Base-by-base conservation (phyloP, 2,888 invertebrate species). In the Mimachlamys varia region DNA sequence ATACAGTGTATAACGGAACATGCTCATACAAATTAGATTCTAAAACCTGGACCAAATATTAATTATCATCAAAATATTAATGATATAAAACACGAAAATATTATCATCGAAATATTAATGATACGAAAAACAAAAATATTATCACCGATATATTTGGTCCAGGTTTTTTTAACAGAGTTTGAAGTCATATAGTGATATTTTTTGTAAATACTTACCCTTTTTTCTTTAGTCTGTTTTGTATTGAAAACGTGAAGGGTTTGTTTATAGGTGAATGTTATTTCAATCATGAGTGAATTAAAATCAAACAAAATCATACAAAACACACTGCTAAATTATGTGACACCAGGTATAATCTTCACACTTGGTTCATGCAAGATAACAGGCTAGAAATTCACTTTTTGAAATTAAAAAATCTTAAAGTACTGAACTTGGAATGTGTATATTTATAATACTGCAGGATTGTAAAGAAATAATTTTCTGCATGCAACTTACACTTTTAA, bases 201-300 rank as follows among this genome's bases (percentile, higher is more conserved):
- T 76, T 27, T 7, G 22, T 27, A 10, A 76, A 76, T 76, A 90
- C 90, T 90, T 87, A 90, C 90, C 90, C 90, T 55, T 89, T 90
- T 87, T 90, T 50, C 87, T 90, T 90, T 62, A 76, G 89, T 90
- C 90, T 90, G 88, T 87, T 76, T 76, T 76, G 76, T 76, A 76
- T 76, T 33, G 33, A 76, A 76, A 76, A 76, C 22, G 76, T 76
- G 76, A 76, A 76, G 76, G 76, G 76, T 62, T 76, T 12, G 12
- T 76, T 76, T 76, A 33, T 76, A 22, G 76, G 76, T 76, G 76
- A 13, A 27, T 76, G 76, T 76, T 76, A 76, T 27, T n/a, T 76
- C 76, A 76, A 76, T 17, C 76, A 76, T 13, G 15, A 76, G 76
- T 76, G 76, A 76, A 76, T 33, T 76, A 10, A 76, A 62, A 62